phyloP scores from a whole-genome alignment of 1,140 invertebrate genomes.

The Drosophila virilis region DNA sequence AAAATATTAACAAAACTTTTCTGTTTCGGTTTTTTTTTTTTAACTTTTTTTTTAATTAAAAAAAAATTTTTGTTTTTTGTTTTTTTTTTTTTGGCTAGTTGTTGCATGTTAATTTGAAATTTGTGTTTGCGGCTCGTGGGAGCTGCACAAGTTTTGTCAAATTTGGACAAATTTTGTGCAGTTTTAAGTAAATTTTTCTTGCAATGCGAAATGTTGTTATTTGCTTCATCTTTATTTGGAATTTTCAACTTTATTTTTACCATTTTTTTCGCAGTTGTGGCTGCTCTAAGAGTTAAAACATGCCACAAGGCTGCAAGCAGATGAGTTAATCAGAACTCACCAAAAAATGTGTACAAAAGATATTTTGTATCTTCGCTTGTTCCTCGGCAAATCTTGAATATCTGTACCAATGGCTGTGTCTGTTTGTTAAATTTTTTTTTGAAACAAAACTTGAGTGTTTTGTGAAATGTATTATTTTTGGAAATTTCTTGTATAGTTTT shows the following conservation, averaged over 20 bases:
- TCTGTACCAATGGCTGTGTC: slow-evolving; percentile 12
- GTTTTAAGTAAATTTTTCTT: slow-evolving; percentile 21
- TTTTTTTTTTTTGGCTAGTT: slow-evolving; percentile 15
- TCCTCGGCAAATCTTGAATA: slow-evolving; percentile 7
- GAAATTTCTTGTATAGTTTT: slow-evolving; percentile 51
- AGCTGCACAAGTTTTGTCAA: slow-evolving; percentile 33
- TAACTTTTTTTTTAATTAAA: slow-evolving; percentile 4
- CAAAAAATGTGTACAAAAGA: slow-evolving; percentile 6
- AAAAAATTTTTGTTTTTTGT: slow-evolving; percentile 18
- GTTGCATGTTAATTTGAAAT: slow-evolving; percentile 29
- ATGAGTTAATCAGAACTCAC: slow-evolving; percentile 25
- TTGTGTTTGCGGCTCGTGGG: slow-evolving; percentile 21
- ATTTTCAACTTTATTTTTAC: slow-evolving; percentile 9
- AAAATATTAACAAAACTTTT: slow-evolving; percentile 50
- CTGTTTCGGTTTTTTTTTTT: slow-evolving; percentile 24
- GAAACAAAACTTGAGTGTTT: neutral
- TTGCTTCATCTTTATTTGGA: slow-evolving; percentile 13
- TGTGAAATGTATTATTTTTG: slow-evolving; percentile 17
- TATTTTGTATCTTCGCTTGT: neutral
- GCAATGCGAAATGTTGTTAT: slow-evolving; percentile 14
- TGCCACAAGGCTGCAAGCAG: slow-evolving; percentile 11
- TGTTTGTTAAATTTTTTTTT: slow-evolving; percentile 6
- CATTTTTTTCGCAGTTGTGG: slow-evolving; percentile 7
- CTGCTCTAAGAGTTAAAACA: neutral
- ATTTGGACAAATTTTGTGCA: slow-evolving; percentile 31